Percentiles rank a stretch among this genome's conserved stretches.
These are phyloP conservation scores for Sciurus vulgaris DNA, from an alignment of 2,797 vertebrate species.

Conservation along the genomic window DNA sequence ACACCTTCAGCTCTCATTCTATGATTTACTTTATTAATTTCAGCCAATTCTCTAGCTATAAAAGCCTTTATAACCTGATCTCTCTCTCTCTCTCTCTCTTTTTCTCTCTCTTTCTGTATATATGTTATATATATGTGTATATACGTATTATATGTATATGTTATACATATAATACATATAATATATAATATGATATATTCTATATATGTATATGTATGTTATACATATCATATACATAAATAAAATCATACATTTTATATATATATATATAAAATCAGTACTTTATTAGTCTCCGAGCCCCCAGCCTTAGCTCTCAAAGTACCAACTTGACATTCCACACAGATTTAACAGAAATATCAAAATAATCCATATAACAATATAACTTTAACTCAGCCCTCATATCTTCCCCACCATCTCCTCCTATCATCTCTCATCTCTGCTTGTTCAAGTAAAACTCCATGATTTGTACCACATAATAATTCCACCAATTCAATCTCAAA, in stretches of 20 bases:
- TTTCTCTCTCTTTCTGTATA: too few species aligned
- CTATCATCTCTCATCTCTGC: not conserved
- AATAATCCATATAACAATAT: not conserved
- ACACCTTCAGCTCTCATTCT: not conserved
- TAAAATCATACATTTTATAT: too few species aligned
- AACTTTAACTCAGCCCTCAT: not conserved
- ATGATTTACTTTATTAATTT: not conserved
- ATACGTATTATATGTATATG: too few species aligned
- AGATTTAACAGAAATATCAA: slow-evolving; percentile 15
- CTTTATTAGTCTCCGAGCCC: not conserved
- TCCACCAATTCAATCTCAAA: not conserved
- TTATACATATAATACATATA: not conserved
- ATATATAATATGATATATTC: too few species aligned
- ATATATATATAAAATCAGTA: not conserved
- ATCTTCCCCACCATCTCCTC: not conserved
- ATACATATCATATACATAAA: too few species aligned
- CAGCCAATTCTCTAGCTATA: not conserved
- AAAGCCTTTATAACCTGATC: not conserved
- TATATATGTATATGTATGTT: too few species aligned
- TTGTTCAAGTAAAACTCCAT: not conserved
- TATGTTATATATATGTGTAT: not conserved
- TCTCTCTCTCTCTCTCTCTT: not conserved
- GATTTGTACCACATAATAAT: not conserved
- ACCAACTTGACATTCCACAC: not conserved
- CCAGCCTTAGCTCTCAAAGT: not conserved